These are phyloP conservation scores for Dolichotis patagonum DNA, from an alignment of 2,113 vertebrate species.

Conservation along the genomic window DNA sequence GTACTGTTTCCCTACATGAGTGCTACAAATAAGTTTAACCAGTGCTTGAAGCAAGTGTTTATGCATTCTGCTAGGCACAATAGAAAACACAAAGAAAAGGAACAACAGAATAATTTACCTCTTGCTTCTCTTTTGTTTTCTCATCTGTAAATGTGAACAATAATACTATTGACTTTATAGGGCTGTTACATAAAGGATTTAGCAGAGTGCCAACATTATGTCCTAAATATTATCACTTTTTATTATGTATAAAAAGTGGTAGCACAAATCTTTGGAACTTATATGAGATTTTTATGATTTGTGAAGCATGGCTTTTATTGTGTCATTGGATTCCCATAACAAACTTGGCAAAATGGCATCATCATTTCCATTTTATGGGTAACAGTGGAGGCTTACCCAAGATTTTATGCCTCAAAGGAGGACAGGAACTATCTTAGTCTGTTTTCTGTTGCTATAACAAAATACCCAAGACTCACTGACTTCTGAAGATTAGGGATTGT, in stretches of 20 bases:
- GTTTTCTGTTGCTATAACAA: background rate
- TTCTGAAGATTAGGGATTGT: background rate
- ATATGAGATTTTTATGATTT: background rate
- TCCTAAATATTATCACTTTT: background rate
- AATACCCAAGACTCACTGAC: background rate
- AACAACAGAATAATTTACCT: background rate
- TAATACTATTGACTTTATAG: background rate
- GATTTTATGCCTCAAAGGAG: background rate
- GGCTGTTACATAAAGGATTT: background rate
- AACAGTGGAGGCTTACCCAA: background rate
- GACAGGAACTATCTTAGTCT: background rate
- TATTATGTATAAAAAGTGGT: background rate
- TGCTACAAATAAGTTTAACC: background rate
- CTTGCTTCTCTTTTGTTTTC: background rate
- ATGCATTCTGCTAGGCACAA: background rate
- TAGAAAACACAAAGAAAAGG: background rate
- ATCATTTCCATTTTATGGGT: background rate
- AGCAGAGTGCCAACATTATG: background rate
- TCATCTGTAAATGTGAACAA: background rate
- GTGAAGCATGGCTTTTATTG: background rate
- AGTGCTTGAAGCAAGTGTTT: background rate
- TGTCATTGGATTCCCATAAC: background rate
- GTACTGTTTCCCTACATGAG: background rate
- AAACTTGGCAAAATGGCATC: background rate
- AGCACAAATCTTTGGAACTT: background rate